These are phyloP conservation scores for Diachasmimorpha longicaudata DNA, from an alignment of 1,140 invertebrate species.

Conservation along the genomic window DNA sequence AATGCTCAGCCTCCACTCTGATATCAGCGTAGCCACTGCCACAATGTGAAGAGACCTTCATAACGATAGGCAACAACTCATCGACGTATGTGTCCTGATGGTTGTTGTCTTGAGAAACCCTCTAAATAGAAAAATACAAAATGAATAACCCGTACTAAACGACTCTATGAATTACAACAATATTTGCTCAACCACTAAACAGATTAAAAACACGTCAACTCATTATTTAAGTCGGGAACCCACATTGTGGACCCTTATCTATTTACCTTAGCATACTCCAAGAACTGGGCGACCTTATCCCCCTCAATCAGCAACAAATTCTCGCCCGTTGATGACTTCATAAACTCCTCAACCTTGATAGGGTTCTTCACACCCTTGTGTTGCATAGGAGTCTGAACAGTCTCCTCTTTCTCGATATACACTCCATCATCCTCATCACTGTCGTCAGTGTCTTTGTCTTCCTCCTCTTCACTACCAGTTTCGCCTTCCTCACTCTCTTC, in stretches of 20 bases:
- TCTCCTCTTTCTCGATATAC: constrained; percentile 18
- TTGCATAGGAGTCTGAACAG: constrained; percentile 27
- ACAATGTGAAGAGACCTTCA: constrained; percentile 69
- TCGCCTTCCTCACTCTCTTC: constrained; percentile 49
- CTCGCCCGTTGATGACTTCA: constrained; percentile 64
- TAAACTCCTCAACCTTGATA: constrained; percentile 63
- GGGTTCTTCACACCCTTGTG: constrained; percentile 22
- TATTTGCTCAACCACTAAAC: no score
- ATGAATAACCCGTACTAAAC: no score
- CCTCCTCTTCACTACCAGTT: constrained; percentile 33
- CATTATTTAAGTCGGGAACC: no score
- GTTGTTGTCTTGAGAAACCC: constrained; percentile 30
- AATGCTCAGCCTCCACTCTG: constrained; percentile 61
- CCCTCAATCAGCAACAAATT: constrained; percentile 65
- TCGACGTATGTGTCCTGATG: constrained; percentile 55
- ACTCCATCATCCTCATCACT: constrained; percentile 38
- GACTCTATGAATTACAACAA: no score
- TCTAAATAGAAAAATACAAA: constrained; percentile 39
- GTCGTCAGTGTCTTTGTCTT: constrained; percentile 33
- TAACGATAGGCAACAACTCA: constrained; percentile 60
- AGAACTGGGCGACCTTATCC: constrained; percentile 55
- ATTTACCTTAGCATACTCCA: constrained; percentile 61
- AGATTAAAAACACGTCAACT: no score
- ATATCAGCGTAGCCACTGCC: constrained; percentile 63
- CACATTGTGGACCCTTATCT: no score